Percentiles rank a stretch among this genome's conserved stretches.
These are phyloP conservation scores for Rhinophrynus dorsalis DNA, from an alignment of 2,797 vertebrate species.

Conservation along the genomic window DNA sequence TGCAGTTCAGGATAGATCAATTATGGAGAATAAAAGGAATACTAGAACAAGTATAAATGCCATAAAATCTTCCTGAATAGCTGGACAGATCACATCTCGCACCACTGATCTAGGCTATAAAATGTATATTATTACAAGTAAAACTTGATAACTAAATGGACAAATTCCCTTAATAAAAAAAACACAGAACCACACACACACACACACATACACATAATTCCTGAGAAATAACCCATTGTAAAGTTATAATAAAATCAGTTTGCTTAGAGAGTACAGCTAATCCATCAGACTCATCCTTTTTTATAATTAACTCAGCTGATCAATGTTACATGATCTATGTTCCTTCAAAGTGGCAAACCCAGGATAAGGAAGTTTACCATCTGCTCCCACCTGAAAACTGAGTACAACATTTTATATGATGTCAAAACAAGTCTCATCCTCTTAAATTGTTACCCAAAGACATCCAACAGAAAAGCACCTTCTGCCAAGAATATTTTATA, in stretches of 20 bases:
- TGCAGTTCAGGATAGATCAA: no score
- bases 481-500: not conserved
- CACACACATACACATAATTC: conserved; percentile 9
- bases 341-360: conserved; percentile 41
- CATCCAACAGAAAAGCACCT: not conserved
- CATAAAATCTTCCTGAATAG: no score
- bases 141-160: conserved; percentile 8
- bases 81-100: no score
- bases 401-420: conserved; percentile 14
- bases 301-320: conserved; percentile 51
- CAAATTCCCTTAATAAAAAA: not conserved
- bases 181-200: conserved; percentile 11
- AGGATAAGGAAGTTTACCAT: conserved; percentile 39
- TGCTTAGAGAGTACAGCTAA: conserved; percentile 35
- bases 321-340: conserved; percentile 48
- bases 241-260: conserved; percentile 47
- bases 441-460: conserved; percentile 17
- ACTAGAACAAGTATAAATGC: no score
- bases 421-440: conserved; percentile 12
- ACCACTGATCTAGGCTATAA: no score
- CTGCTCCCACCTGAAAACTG: conserved; percentile 30
- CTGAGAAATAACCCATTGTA: conserved; percentile 35
- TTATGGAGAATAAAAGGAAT: no score
- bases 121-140: conserved; percentile 7
- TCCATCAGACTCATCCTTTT: conserved; percentile 47